Evolutionary conservation across 1,140 invertebrate species (phyloP).

Genomic region (Hirudo medicinalis): DNA sequence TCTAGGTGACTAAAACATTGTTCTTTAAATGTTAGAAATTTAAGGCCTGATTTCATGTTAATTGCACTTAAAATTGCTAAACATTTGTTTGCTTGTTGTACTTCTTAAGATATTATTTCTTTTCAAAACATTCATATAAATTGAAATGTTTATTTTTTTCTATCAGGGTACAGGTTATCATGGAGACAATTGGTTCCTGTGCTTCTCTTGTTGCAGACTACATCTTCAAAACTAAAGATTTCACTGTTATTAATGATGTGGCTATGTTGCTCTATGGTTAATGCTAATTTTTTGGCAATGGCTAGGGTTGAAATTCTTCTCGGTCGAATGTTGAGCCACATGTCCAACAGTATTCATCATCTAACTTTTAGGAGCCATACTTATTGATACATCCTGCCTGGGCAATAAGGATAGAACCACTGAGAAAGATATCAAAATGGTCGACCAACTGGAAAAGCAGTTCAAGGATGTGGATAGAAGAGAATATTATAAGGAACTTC

Average conservation of each 20-base stretch:
- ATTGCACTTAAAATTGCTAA: neutral
- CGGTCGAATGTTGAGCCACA: neutral
- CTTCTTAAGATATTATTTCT: neutral
- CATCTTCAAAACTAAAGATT: neutral
- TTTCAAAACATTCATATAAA: no score
- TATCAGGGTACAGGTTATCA: neutral
- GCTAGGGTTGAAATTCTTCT: neutral
- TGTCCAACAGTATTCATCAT: neutral
- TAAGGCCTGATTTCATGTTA: neutral
- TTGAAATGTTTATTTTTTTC: no score
- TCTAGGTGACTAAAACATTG: neutral
- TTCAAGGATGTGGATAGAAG: neutral
- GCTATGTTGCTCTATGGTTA: no score
- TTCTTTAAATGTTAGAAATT: neutral
- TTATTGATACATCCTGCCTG: neutral
- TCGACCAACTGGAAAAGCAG: neutral
- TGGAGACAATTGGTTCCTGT: constrained; percentile 5
- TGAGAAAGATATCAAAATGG: constrained; percentile 11
- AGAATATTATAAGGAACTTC: neutral
- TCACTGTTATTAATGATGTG: no score
- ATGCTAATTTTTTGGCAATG: neutral
- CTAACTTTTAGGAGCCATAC: constrained; percentile 2
- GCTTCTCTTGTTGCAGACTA: neutral
- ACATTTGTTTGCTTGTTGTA: neutral
- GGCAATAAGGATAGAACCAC: neutral